Base-by-base conservation (phyloP, 2,888 invertebrate species). In the Callimorpha dominula region DNA sequence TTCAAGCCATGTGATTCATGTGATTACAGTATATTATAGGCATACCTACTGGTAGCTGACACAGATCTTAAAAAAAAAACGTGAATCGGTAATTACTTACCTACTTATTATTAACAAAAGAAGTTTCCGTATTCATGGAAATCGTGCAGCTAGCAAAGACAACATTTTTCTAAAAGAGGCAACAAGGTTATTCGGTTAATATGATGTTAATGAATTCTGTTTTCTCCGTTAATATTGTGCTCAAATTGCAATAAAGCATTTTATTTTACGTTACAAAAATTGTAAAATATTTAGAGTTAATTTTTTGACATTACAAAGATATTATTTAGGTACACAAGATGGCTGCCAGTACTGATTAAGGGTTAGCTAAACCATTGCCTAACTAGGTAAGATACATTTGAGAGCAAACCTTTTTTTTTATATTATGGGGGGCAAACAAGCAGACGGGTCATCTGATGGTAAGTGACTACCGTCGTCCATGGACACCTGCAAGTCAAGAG, bases 151-250 rank as follows among this genome's bases (percentile, higher is more conserved):
- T 54, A 68, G 69, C 71, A 46, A 68, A 65, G 66, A 68, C 72
- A 68, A 68, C 71, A 62, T 70, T 60, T 78, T 81, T 80, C 75
- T 72, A 72, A 78, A 78, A 68, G 57, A 77, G 75, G 77, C 70
- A 75, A 78, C 71, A 70, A 76, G 84, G 84, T 79, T 79, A 80
- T 73, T 73, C 76, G 84, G 82, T 78, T 81, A 85, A 85, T 79
- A 76, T 72, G 54, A 84, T 85, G 85, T 75, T 80, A 84, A 84
- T 82, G 78, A 82, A 84, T 84, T 85, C 82, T 70, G 76, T 82
- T 81, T 82, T 78, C 75, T 68, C 85, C 78, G 77, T 76, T 77
- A 81, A 85, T 81, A 85, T 79, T 77, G 73, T 68, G 77, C 83
- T 81, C 78, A 81, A 79, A 77, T 74, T 68, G 72, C 81, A 77